phyloP scores from a whole-genome alignment of 2,888 invertebrate species.

The Drosophila fulvimacula region DNA sequence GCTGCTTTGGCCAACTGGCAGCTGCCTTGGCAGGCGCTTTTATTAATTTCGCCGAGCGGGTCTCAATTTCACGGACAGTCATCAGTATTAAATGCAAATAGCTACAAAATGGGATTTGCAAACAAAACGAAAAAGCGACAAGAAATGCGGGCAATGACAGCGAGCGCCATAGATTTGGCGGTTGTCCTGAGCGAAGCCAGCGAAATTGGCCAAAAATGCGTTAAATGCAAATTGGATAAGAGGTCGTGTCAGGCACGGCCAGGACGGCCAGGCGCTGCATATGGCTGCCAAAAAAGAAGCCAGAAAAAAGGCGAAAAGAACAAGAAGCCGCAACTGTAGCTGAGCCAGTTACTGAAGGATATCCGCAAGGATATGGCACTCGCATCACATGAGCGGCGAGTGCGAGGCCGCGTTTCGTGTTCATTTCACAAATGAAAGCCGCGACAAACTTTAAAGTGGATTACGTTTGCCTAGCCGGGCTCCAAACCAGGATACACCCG shows the following conservation, averaged over 20 bases:
- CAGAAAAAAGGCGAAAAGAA: not conserved
- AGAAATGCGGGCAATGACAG: not conserved
- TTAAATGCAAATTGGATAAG: constrained; percentile 81
- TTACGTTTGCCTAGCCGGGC: constrained; percentile 69
- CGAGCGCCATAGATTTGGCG: constrained; percentile 38
- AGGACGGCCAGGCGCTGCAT: constrained; percentile 42
- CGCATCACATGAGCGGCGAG: constrained; percentile 55
- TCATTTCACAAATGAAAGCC: constrained; percentile 68
- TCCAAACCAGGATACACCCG: constrained; percentile 17
- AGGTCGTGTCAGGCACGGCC: constrained; percentile 59
- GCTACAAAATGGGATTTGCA: constrained; percentile 75
- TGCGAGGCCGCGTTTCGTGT: constrained; percentile 69
- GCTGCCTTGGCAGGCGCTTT: constrained; percentile 41
- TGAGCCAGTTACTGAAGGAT: constrained; percentile 59
- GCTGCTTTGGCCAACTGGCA: constrained; percentile 46
- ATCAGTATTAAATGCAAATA: constrained; percentile 80
- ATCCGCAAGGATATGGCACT: constrained; percentile 73
- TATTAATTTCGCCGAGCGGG: constrained; percentile 60
- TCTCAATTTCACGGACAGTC: constrained; percentile 72
- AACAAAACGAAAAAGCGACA: not conserved
- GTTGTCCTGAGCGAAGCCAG: constrained; percentile 24
- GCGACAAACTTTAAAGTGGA: constrained; percentile 81
- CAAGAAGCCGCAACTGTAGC: constrained; percentile 11
- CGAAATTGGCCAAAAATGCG: constrained; percentile 74
- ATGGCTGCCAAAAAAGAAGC: constrained; percentile 48